Percentiles rank a stretch among this genome's conserved stretches.
Evolutionary conservation across 2,888 invertebrate genomes (phyloP).

Genomic region (Dendrolimus houi): DNA sequence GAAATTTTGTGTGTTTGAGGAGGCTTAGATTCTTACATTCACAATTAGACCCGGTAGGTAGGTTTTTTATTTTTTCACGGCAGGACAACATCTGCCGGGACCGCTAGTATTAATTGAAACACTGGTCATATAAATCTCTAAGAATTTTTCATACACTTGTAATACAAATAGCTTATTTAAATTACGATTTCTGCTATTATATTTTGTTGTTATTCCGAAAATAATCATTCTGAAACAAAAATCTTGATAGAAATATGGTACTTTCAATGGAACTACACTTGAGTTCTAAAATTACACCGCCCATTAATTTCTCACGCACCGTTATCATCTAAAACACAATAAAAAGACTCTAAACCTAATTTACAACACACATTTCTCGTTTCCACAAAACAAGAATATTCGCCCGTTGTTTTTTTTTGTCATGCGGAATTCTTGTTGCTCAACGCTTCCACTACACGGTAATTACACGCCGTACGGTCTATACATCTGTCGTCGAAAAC

Average conservation of each 20-base stretch:
- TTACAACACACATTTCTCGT: conserved; percentile 3
- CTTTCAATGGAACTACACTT: conserved; percentile 4
- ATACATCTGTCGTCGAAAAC: conserved; percentile 37
- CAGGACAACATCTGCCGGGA: too few relatives aligned
- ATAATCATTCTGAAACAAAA: too few relatives aligned
- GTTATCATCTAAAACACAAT: conserved; percentile 4
- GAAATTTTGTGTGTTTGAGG: too few relatives aligned
- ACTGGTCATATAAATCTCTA: too few relatives aligned
- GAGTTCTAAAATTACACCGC: background rate
- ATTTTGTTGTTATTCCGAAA: too few relatives aligned
- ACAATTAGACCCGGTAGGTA: too few relatives aligned
- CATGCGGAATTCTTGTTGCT: conserved; percentile 2
- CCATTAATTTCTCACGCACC: background rate
- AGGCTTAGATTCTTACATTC: too few relatives aligned
- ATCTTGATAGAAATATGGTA: conserved; percentile 6
- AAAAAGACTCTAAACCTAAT: conserved; percentile 8
- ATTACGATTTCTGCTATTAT: too few relatives aligned
- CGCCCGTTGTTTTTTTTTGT: conserved; percentile 4
- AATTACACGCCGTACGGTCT: conserved; percentile 7
- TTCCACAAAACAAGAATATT: background rate
- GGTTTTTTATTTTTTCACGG: too few relatives aligned
- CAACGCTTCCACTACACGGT: conserved; percentile 10
- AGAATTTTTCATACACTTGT: too few relatives aligned
- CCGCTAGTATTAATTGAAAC: too few relatives aligned
- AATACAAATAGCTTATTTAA: too few relatives aligned